A percentile compares a stretch with the other conserved stretches of the same genome.
Evolutionary conservation across 1,140 invertebrate genomes (phyloP).

Genomic region (Camponotus vicinus): DNA sequence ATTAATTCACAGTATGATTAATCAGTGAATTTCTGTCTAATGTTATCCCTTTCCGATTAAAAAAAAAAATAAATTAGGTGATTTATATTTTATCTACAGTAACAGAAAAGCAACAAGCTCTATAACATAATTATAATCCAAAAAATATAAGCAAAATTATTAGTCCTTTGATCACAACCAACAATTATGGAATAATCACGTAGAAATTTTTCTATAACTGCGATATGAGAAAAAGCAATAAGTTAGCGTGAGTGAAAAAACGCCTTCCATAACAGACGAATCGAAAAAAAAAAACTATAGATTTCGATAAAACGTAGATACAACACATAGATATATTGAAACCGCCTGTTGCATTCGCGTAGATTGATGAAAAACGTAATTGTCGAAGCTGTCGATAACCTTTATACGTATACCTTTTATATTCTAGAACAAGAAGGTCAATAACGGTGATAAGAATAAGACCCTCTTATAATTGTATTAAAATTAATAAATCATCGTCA

Average conservation of each 20-base stretch:
- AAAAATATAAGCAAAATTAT: neutral
- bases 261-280: conserved; percentile 28
- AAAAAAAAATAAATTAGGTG: neutral
- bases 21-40: conserved; percentile 7
- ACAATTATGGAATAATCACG: conserved; percentile 10
- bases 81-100: neutral
- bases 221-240: conserved; percentile 24
- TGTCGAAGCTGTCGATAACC: conserved; percentile 58
- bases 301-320: conserved; percentile 42
- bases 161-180: neutral
- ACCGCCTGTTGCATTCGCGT: conserved; percentile 58
- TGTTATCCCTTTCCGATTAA: neutral
- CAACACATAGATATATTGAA: conserved; percentile 16
- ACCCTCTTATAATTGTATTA: neutral
- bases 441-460: neutral
- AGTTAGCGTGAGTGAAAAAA: conserved; percentile 33
- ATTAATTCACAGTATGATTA: conserved; percentile 19
- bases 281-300: conserved; percentile 2
- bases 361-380: conserved; percentile 72
- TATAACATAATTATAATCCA: neutral
- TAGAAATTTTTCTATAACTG: conserved; percentile 4
- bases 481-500: neutral
- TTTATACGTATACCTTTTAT: neutral
- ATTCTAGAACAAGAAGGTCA: neutral
- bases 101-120: neutral